Conservation (phyloP, 2,113 vertebrate species). For the Chloropsis cyanopogon region DNA sequence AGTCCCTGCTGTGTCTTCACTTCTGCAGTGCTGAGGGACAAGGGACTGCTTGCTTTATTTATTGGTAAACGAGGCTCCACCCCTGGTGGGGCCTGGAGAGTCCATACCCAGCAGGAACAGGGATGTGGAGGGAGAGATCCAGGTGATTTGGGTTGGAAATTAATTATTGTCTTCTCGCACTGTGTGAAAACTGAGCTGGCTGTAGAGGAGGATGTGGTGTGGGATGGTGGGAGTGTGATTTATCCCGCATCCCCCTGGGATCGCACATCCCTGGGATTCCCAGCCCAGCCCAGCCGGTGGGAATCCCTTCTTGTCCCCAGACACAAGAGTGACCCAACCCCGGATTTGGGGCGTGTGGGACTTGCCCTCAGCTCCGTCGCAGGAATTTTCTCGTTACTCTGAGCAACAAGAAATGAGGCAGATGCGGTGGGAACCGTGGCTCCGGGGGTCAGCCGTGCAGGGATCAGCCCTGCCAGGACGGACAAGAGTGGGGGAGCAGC, state of each 20-base stretch:
- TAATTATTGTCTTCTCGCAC: neutral
- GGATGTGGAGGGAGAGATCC: neutral
- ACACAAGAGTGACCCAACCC: neutral
- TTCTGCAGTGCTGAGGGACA: neutral
- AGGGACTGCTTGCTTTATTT: neutral
- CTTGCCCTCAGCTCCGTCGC: neutral
- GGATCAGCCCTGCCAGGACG: neutral
- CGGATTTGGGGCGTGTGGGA: fast-evolving
- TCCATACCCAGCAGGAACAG: neutral
- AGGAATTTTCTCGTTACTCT: neutral
- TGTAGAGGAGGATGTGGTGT: too few species aligned
- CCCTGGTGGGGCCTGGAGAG: fast-evolving
- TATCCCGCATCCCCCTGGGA: too few species aligned
- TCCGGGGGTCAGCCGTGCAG: fast-evolving
- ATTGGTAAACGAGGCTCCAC: neutral
- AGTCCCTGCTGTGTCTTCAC: neutral
- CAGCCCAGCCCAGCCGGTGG: neutral
- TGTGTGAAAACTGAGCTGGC: neutral
- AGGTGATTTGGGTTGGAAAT: fast-evolving
- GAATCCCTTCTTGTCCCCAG: neutral
- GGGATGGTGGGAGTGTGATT: neutral
- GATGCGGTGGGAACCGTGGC: fast-evolving
- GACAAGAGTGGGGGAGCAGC: neutral
- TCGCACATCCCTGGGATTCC: neutral
- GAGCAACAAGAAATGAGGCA: neutral